Evolutionary conservation across 53 echinoderm and acorn worm genomes (phyloP).

Genomic region (Paracentrotus lividus): DNA sequence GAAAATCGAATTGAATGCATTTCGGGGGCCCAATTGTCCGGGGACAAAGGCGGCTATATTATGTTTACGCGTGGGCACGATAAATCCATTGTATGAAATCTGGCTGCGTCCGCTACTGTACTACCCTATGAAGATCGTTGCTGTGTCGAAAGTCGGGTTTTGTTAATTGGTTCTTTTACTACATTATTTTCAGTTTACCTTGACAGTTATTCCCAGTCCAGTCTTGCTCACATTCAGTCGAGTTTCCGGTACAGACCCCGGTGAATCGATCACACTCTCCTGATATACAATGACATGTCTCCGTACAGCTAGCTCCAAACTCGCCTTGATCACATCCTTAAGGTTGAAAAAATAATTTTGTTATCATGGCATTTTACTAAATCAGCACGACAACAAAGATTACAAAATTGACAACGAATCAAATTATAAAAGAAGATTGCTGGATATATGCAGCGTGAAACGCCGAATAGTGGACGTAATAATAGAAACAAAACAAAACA

Average conservation of each 20-base stretch:
- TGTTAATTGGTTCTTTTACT: too few relatives aligned
- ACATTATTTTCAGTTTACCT: slow-evolving; percentile 33
- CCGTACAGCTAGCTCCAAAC: slow-evolving; percentile 81
- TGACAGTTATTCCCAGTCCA: slow-evolving; percentile 79
- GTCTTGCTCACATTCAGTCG: slow-evolving; percentile 36
- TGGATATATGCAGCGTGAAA: not conserved
- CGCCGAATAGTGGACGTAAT: not conserved
- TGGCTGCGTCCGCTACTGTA: too few relatives aligned
- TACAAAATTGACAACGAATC: not conserved
- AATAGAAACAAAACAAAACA: not conserved
- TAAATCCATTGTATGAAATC: too few relatives aligned
- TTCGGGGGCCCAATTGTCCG: too few relatives aligned
- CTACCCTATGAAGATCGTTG: too few relatives aligned
- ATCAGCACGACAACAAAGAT: too few relatives aligned
- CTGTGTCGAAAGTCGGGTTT: too few relatives aligned
- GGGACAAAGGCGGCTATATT: too few relatives aligned
- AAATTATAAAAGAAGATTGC: not conserved
- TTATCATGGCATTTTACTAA: too few relatives aligned
- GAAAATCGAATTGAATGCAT: too few relatives aligned
- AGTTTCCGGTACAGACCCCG: slow-evolving; percentile 42
- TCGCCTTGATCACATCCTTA: slow-evolving; percentile 61
- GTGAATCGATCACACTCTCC: too few relatives aligned
- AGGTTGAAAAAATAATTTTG: not conserved
- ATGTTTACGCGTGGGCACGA: too few relatives aligned
- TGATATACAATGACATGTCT: slow-evolving; percentile 22